Base-by-base conservation (phyloP, 30 jellyfish, hydroid and myxozoan species). In the Aurelia aurita complex sp. Pacific region DNA sequence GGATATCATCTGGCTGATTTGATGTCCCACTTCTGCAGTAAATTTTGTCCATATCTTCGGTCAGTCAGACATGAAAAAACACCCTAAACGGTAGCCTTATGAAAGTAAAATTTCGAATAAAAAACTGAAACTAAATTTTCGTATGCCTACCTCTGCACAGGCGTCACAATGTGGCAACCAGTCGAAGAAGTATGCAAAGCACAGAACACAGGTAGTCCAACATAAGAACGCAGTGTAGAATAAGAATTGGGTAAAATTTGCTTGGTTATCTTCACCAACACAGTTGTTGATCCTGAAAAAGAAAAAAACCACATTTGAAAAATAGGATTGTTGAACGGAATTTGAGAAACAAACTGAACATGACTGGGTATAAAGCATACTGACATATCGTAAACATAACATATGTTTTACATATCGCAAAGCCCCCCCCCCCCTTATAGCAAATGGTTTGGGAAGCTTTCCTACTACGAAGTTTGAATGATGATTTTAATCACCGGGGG, bases 251-350 rank as follows among this genome's bases (percentile, higher is more conserved):
- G 77, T 64, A 59, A 88, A 88, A 19, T 79, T 64, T 65, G 84
- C 88, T 51, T 65, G 65, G 74, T 88, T 88, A 68, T 88, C 97
- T 76, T 88, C 97, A 38, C 97, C 97, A 60, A 88, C 92, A 71
- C 97, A 88, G 61, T 88, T 88, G 69, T 88, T 88, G 63, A 88
- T 88, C 97, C 97, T 88, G 35, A 1, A 60, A 80, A 5, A 71
- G 14, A 23, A 62, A 78, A 15, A 16, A n/a, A 78, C 19, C 69
- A 73, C 18, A 43, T n/a, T 35, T n/a, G 10, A 61, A 40, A 33
- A 10, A 0, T 29, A 12, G 38, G n/a, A 33, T 2, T 36, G 29
- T 10, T 10, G 1, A 74, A 32, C 57, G 40, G 3, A 35, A 72
- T 36, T 15, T 10, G 15, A 7, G 2, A 46, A 3, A 7, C 54